Percentiles rank a stretch among this genome's conserved stretches.
phyloP scores from a whole-genome alignment of 2,888 invertebrate genomes.

The Sepiola atlantica region DNA sequence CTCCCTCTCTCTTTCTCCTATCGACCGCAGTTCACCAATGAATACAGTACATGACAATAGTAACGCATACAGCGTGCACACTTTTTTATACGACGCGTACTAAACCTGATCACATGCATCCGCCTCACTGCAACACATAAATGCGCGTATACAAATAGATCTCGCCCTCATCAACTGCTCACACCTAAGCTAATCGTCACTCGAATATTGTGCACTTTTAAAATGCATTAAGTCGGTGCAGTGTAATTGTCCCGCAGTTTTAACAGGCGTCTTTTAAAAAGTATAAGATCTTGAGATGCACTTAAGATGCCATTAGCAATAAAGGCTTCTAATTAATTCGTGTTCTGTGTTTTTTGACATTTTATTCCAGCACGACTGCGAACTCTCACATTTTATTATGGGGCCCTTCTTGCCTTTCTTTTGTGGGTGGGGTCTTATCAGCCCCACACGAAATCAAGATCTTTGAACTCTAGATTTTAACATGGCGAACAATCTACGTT shows the following conservation, averaged over 20 bases:
- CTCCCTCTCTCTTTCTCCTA: background rate
- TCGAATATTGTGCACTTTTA: background rate
- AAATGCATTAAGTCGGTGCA: background rate
- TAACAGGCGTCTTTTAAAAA: background rate
- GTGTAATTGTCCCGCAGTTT: background rate
- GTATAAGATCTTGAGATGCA: background rate
- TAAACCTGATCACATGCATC: background rate
- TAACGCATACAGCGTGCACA: constrained; percentile 4
- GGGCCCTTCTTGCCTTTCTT: no score
- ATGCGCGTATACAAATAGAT: background rate
- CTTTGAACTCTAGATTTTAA: no score
- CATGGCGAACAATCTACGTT: no score
- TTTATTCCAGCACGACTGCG: background rate
- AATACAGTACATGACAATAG: background rate
- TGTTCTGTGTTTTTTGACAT: background rate
- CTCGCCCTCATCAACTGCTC: background rate
- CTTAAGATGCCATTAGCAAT: background rate
- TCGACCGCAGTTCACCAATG: background rate
- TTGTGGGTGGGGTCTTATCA: no score
- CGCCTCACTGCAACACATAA: background rate
- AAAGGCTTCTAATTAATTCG: background rate
- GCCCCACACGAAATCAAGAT: no score
- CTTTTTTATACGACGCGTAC: background rate
- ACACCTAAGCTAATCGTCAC: background rate
- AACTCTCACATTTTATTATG: background rate